Percentiles rank a stretch among this genome's conserved stretches.
phyloP scores from a whole-genome alignment of 2,888 invertebrate genomes.

The Molorchus minor region DNA sequence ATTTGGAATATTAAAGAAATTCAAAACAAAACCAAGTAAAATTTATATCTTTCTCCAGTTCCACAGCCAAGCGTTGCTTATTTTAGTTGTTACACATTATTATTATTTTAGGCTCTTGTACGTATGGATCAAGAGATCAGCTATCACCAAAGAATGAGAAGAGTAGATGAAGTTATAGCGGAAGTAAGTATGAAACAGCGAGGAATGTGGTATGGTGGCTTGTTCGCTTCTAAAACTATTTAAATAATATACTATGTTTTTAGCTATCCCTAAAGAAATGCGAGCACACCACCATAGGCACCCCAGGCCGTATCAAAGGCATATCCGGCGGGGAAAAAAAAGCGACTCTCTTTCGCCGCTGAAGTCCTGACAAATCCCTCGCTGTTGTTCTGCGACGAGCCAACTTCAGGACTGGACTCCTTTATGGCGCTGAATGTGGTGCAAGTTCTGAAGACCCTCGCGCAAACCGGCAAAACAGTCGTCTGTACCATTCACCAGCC shows the following conservation, averaged over 20 bases:
- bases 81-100: no score
- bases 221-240: no score
- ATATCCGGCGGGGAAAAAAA: constrained; percentile 97
- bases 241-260: no score
- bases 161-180: constrained; percentile 87
- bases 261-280: constrained; percentile 89
- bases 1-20: no score
- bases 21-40: no score
- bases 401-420: constrained; percentile 90
- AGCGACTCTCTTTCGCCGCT: constrained; percentile 94
- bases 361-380: constrained; percentile 96
- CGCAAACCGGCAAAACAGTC: constrained; percentile 87
- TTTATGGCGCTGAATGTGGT: constrained; percentile 96
- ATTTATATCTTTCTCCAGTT: no score
- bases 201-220: no score
- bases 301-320: constrained; percentile 86
- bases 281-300: constrained; percentile 89
- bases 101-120: constrained; percentile 73
- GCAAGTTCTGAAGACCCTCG: constrained; percentile 76
- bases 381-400: constrained; percentile 96
- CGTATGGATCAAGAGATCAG: constrained; percentile 84
- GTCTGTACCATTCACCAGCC: constrained; percentile 96
- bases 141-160: constrained; percentile 75
- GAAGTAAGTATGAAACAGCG: constrained; percentile 68
- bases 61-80: no score